These are phyloP conservation scores for Ageneiosus marmoratus DNA, from an alignment of 2,113 vertebrate species.

Conservation along the genomic window DNA sequence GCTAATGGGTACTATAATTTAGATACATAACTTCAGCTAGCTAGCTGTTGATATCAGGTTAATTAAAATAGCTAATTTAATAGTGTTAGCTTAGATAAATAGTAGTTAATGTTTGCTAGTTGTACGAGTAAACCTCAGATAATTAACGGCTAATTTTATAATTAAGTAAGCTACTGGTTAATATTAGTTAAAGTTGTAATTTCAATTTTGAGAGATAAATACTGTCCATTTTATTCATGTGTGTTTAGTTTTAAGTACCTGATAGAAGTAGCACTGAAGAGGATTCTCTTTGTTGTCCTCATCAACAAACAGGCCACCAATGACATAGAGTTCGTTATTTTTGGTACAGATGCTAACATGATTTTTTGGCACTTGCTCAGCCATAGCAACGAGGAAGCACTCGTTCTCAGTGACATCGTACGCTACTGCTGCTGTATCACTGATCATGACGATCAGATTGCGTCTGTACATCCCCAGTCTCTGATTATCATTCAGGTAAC, in stretches of 20 bases:
- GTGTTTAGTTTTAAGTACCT: constrained; percentile 72
- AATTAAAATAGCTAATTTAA: background rate
- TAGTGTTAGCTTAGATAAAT: background rate
- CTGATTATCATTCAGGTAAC: constrained; percentile 90
- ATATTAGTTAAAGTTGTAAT: constrained; percentile 3
- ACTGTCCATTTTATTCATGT: background rate
- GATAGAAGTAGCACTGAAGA: constrained; percentile 93
- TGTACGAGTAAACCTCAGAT: background rate
- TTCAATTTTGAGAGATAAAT: background rate
- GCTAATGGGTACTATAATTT: background rate
- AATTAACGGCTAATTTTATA: background rate
- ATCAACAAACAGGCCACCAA: constrained; percentile 93
- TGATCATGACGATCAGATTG: constrained; percentile 91
- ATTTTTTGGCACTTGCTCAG: constrained; percentile 96
- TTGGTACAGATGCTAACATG: constrained; percentile 89
- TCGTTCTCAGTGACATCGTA: constrained; percentile 95
- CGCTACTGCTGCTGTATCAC: constrained; percentile 91
- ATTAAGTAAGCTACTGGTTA: background rate
- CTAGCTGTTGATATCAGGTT: background rate
- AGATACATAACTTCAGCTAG: background rate
- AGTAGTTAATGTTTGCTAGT: background rate
- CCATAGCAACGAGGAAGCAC: constrained; percentile 89
- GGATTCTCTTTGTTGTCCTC: constrained; percentile 93
- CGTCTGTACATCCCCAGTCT: constrained; percentile 91
- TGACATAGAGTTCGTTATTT: constrained; percentile 85